Conservation (phyloP, 1,140 invertebrate genomes). For the Pseudoatta argentina region DNA sequence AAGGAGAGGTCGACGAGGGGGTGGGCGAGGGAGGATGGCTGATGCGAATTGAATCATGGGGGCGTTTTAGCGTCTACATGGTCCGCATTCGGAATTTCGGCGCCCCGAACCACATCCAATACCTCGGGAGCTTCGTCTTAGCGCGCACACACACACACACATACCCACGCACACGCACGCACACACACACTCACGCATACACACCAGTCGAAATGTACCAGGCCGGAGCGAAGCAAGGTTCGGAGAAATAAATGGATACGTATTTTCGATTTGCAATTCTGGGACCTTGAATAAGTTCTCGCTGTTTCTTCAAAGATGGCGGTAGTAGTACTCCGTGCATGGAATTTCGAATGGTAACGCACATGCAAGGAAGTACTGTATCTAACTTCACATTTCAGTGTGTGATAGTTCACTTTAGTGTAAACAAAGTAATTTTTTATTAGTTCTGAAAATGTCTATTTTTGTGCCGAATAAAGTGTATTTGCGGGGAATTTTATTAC, state of each 20-base stretch:
- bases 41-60: constrained; percentile 86
- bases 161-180: background rate
- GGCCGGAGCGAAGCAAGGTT: background rate
- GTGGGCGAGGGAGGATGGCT: constrained; percentile 74
- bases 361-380: no score
- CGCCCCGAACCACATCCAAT: constrained; percentile 73
- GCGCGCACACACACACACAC: background rate
- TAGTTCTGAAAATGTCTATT: no score
- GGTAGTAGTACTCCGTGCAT: no score
- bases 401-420: no score
- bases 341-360: no score
- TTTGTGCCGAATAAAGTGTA: no score
- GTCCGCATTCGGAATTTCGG: constrained; percentile 81
- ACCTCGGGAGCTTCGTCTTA: constrained; percentile 59
- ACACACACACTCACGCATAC: background rate
- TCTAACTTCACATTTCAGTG: no score
- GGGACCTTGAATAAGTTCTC: no score
- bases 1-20: constrained; percentile 47
- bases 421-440: no score
- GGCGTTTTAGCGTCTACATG: constrained; percentile 85
- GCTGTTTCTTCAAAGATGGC: no score
- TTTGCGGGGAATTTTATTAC: no score
- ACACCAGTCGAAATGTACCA: background rate
- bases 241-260: constrained; percentile 57
- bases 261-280: constrained; percentile 59